These are phyloP conservation scores for Drosophila nigromelanica DNA, from an alignment of 1,140 invertebrate genomes.

Conservation along the genomic window DNA sequence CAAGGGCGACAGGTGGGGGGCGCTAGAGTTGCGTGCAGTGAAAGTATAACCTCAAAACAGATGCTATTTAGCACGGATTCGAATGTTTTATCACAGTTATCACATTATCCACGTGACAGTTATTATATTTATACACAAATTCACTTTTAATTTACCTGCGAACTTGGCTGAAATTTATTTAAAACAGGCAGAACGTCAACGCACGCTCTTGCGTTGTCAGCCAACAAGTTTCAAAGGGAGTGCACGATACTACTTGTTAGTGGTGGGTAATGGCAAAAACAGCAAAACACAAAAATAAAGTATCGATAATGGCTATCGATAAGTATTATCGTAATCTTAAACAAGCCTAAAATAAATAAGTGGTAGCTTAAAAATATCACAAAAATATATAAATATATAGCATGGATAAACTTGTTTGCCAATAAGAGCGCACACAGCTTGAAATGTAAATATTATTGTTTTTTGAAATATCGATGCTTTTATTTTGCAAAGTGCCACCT, in stretches of 20 bases:
- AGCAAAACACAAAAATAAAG: neutral
- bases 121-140: neutral
- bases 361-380: neutral
- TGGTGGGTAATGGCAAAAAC: constrained; percentile 17
- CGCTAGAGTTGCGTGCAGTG: constrained; percentile 49
- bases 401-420: neutral
- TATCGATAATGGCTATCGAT: constrained; percentile 2
- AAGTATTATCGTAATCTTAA: neutral
- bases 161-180: constrained; percentile 73
- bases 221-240: constrained; percentile 78
- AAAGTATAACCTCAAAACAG: constrained; percentile 81
- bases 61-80: constrained; percentile 25
- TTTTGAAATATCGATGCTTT: constrained; percentile 30
- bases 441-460: neutral
- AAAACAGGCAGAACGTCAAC: constrained; percentile 73
- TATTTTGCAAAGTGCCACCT: neutral
- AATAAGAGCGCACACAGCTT: no score
- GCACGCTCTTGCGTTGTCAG: constrained; percentile 81
- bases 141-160: constrained; percentile 59
- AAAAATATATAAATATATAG: neutral
- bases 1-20: constrained; percentile 2
- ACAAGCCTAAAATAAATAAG: neutral
- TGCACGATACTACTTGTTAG: constrained; percentile 51
- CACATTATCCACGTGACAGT: neutral
- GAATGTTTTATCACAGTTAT: constrained; percentile 8